A percentile compares a stretch with the other conserved stretches of the same genome.
Evolutionary conservation across 2,888 invertebrate genomes (phyloP).

Genomic region (Habroteleia sp.): DNA sequence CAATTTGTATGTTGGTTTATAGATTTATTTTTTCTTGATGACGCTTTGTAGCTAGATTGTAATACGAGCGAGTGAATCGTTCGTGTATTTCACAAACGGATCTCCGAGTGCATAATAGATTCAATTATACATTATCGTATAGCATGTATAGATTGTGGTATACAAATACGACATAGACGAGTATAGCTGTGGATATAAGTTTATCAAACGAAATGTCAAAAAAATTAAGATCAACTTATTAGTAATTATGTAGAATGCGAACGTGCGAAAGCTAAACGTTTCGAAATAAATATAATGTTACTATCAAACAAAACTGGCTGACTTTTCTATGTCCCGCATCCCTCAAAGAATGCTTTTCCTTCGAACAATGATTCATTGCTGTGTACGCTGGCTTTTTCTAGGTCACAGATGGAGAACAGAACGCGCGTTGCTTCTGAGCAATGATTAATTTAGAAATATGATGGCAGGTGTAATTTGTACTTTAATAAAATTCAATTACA

Average conservation of each 20-base stretch:
- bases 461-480: too few species aligned
- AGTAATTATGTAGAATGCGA: slow-evolving; percentile 70
- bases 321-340: not conserved
- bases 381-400: too few species aligned
- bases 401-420: too few species aligned
- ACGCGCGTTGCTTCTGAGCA: too few species aligned
- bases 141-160: slow-evolving; percentile 65
- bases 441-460: too few species aligned
- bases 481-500: too few species aligned
- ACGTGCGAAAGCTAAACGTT: slow-evolving; percentile 71
- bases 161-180: slow-evolving; percentile 60
- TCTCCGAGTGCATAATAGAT: slow-evolving; percentile 77
- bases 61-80: slow-evolving; percentile 45
- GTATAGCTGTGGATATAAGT: slow-evolving; percentile 65
- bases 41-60: slow-evolving; percentile 56
- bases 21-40: slow-evolving; percentile 30
- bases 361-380: too few species aligned
- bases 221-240: slow-evolving; percentile 70
- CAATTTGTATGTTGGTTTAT: slow-evolving; percentile 14
- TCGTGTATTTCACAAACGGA: slow-evolving; percentile 65
- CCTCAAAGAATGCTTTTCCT: too few species aligned
- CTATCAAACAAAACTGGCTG: slow-evolving; percentile 41
- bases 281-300: slow-evolving; percentile 74
- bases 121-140: slow-evolving; percentile 65
- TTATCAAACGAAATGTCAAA: slow-evolving; percentile 68